Evolutionary conservation across 2,888 invertebrate genomes (phyloP), one percentile per base, ranked within the genome.

Genomic region (Epiperipatus broadwayi): DNA sequence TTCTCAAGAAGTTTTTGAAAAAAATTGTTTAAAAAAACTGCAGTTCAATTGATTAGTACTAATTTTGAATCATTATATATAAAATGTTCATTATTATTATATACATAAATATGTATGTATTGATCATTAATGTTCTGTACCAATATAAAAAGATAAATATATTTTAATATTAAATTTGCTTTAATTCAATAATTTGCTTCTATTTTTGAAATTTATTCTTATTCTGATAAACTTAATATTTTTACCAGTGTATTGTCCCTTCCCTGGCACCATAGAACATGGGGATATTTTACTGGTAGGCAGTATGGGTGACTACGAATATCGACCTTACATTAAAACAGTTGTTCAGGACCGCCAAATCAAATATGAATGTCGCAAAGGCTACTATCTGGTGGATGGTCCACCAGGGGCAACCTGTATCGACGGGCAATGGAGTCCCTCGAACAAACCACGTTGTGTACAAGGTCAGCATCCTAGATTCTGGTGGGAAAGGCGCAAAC

Each of bases 241-340:
- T n/a, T 7, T 27, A 43, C 4, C 56, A 67, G 81, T 87, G 0
- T 87, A 78, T 55, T 91, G 91, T 53, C 80, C 84, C 0, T 89
- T 81, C 57, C 89, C 91, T 8, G 91, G 89, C 0, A 74, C 75
- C 47, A 74, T 91, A 29, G 69, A 73, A 43, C 75, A 89, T 53
- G 91, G 91, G 1, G 81, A 84, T 59, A 83, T 91, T 1, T 64
- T 89, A 3, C 64, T 89, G 1, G 87, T 89, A 0, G 89, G 89
- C 3, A 85, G 87, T 55, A 89, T 89, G 81, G 91, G 91, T 0
- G 67, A 87, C 27, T 93, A 91, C 57, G 85, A 89, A 57, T 93
- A 93, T 55, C 67, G 87, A 37, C 80, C 83, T 0, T 93, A 93
- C 56, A 89, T 93, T 0, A 84, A 51, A 43, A 33, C 79, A 66